phyloP scores from a whole-genome alignment of 2,888 invertebrate species.

The Plebejus argus region DNA sequence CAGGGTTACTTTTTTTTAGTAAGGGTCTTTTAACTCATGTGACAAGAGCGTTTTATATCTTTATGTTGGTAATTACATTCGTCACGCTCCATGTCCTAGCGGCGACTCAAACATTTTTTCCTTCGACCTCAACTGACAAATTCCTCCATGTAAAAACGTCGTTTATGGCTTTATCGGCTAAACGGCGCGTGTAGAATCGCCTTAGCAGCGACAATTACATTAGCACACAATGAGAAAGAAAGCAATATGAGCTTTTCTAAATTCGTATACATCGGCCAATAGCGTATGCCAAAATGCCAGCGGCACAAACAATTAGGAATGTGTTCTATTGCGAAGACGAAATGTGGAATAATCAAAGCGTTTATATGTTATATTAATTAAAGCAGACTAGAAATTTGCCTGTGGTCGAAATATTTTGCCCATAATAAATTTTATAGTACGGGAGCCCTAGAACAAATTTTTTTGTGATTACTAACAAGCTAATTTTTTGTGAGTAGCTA shows the following conservation, averaged over 20 bases:
- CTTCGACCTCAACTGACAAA: conserved; percentile 15
- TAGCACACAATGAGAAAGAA: conserved; percentile 77
- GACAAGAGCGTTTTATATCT: conserved; percentile 28
- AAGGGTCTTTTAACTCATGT: background rate
- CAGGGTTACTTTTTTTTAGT: background rate
- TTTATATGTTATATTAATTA: background rate
- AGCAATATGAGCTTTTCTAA: conserved; percentile 74
- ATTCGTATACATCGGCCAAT: conserved; percentile 74
- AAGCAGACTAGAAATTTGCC: background rate
- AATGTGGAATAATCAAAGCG: conserved; percentile 52
- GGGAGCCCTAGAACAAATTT: too few relatives aligned
- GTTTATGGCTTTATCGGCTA: conserved; percentile 30
- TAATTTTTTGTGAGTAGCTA: too few relatives aligned
- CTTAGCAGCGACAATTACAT: conserved; percentile 65
- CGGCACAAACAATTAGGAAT: conserved; percentile 74
- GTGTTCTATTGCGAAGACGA: conserved; percentile 70
- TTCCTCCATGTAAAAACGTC: conserved; percentile 22
- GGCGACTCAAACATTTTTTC: conserved; percentile 25
- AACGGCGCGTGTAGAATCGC: conserved; percentile 33
- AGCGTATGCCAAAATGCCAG: conserved; percentile 72
- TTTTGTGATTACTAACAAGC: too few relatives aligned
- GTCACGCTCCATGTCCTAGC: conserved; percentile 31
- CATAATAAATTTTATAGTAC: too few relatives aligned
- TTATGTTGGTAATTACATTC: conserved; percentile 29
- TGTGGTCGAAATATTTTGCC: background rate